These are phyloP conservation scores for Elaphurus davidianus DNA, from an alignment of 2,113 vertebrate species.

Conservation along the genomic window DNA sequence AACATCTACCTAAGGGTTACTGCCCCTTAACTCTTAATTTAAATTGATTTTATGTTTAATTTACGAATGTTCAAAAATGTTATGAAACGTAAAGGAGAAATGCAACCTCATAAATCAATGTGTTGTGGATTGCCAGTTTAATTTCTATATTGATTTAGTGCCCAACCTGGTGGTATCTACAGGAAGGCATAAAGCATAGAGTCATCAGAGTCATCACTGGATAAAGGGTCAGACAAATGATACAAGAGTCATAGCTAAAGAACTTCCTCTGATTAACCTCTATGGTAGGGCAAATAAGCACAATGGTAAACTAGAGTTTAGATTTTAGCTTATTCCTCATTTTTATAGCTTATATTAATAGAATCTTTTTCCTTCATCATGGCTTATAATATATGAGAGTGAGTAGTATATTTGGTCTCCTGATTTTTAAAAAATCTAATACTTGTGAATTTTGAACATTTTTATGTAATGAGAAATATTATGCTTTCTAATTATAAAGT, in stretches of 20 bases:
- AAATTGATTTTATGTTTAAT: conserved; percentile 79
- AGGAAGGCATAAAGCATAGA: conserved; percentile 8
- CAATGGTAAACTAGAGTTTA: not conserved
- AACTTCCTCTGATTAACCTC: not conserved
- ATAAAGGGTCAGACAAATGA: not conserved
- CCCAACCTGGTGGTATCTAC: conserved; percentile 40
- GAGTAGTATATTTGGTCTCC: not conserved
- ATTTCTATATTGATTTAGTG: conserved; percentile 77
- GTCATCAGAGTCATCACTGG: not conserved
- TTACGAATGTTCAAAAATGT: conserved; percentile 77
- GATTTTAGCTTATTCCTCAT: not conserved
- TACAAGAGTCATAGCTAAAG: not conserved
- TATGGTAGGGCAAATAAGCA: not conserved
- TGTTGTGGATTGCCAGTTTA: conserved; percentile 74
- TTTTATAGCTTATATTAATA: not conserved
- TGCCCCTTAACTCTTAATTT: conserved; percentile 70
- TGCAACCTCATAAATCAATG: conserved; percentile 72
- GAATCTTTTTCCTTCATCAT: not conserved
- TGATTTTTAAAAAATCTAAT: not conserved
- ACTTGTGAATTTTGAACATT: not conserved
- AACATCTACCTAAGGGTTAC: conserved; percentile 45
- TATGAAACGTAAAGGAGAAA: conserved; percentile 75
- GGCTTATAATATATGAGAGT: not conserved
- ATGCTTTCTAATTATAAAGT: not conserved
- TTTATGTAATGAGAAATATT: not conserved